A percentile compares a stretch with the other conserved stretches of the same genome.
These are phyloP conservation scores for Atopsyche davidsoni DNA, from an alignment of 1,140 invertebrate species.

Conservation along the genomic window DNA sequence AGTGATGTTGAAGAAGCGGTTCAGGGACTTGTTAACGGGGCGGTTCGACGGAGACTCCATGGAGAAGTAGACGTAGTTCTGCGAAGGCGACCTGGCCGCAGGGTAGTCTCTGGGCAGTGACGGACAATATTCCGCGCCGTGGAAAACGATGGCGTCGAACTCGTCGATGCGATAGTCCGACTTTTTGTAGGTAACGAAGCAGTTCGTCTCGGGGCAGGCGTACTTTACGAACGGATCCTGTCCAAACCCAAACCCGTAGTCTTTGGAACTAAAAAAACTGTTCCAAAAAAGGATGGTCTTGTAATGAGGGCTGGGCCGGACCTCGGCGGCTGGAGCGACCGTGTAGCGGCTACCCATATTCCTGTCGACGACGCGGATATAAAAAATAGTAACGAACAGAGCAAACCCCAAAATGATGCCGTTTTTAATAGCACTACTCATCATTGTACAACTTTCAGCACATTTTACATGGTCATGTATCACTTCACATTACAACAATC, in stretches of 20 bases:
- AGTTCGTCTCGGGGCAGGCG: constrained; percentile 17
- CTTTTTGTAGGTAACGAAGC: constrained; percentile 19
- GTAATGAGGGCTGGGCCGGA: too few species aligned
- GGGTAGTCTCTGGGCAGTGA: constrained; percentile 24
- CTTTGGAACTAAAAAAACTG: constrained; percentile 12
- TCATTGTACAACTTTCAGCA: too few species aligned
- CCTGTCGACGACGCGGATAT: too few species aligned
- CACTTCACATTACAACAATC: too few species aligned
- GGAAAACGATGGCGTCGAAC: constrained; percentile 41
- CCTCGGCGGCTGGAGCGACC: too few species aligned
- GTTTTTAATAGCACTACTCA: too few species aligned
- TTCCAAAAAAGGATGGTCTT: constrained; percentile 24
- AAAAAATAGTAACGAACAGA: too few species aligned
- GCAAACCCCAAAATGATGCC: too few species aligned
- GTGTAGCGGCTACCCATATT: too few species aligned
- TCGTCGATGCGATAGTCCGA: constrained; percentile 26
- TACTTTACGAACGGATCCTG: constrained; percentile 13
- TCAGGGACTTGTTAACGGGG: constrained; percentile 30
- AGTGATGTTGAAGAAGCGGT: constrained; percentile 50
- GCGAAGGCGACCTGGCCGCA: constrained; percentile 22
- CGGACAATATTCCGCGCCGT: constrained; percentile 33
- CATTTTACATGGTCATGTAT: too few species aligned
- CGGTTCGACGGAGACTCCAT: constrained; percentile 33
- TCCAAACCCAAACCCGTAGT: constrained; percentile 21
- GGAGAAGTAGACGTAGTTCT: constrained; percentile 20